phyloP scores from a whole-genome alignment of 2,888 invertebrate genomes.

The Pemphredon lugubris region DNA sequence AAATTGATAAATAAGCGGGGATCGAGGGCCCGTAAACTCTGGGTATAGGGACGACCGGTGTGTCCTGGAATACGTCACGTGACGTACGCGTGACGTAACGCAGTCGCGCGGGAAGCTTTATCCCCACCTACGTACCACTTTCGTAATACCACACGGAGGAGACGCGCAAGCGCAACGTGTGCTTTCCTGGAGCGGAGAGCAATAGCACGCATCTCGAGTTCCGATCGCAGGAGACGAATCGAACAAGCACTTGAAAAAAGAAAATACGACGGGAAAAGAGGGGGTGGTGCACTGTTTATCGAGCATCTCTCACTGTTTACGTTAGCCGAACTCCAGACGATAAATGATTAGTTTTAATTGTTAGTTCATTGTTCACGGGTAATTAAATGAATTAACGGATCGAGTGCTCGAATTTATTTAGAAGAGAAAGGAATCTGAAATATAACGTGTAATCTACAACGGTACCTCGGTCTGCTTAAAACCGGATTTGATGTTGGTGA shows the following conservation, averaged over 20 bases:
- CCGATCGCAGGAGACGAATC: constrained; percentile 49
- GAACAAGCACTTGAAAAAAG: constrained; percentile 22
- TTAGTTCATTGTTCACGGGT: too few species aligned
- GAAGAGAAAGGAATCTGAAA: too few species aligned
- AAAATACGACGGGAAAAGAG: constrained; percentile 4
- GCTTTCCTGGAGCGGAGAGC: constrained; percentile 56
- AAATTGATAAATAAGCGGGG: too few species aligned
- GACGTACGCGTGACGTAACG: constrained; percentile 73
- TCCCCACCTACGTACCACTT: constrained; percentile 77
- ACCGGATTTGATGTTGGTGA: too few species aligned
- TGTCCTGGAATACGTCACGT: constrained; percentile 68
- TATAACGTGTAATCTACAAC: too few species aligned
- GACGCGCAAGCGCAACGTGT: constrained; percentile 52
- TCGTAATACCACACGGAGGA: constrained; percentile 78
- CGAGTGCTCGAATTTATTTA: too few species aligned
- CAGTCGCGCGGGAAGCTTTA: constrained; percentile 70
- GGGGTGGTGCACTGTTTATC: background rate
- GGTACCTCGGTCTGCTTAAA: too few species aligned
- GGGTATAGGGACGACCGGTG: constrained; percentile 66
- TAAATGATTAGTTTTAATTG: too few species aligned
- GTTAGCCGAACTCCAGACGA: too few species aligned
- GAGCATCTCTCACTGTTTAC: too few species aligned
- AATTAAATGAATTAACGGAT: too few species aligned
- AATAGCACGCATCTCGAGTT: constrained; percentile 59
- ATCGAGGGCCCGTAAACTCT: too few species aligned